Evolutionary conservation across 2,888 invertebrate species (phyloP).

Genomic region (Chymomyza amoena): DNA sequence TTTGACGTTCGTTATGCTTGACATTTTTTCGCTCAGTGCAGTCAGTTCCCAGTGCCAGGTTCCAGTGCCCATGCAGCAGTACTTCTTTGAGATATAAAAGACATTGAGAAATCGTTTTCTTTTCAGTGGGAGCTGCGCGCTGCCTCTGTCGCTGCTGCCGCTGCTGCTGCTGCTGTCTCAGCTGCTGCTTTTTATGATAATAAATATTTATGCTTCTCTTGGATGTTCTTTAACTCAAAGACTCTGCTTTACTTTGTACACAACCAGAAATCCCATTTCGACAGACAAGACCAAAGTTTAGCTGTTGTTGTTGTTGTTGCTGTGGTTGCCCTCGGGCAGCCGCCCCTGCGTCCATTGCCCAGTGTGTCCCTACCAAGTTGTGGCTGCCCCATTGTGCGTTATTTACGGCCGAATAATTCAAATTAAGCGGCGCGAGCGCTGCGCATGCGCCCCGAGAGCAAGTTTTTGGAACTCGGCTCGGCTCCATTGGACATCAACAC

Average conservation of each 20-base stretch:
- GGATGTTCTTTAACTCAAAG: slow-evolving; percentile 2
- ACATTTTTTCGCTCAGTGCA: neutral
- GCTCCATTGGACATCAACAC: slow-evolving; percentile 18
- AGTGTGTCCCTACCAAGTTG: neutral
- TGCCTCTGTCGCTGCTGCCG: slow-evolving; percentile 15
- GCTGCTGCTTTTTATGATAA: slow-evolving; percentile 60
- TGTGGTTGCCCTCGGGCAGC: neutral
- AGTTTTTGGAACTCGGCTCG: neutral
- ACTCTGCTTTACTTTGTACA: slow-evolving; percentile 15
- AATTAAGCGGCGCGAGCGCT: slow-evolving; percentile 63
- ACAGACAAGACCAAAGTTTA: slow-evolving; percentile 36
- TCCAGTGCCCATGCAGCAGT: neutral
- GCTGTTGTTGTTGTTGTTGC: slow-evolving; percentile 16
- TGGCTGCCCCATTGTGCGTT: slow-evolving; percentile 63
- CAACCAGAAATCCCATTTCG: slow-evolving; percentile 57
- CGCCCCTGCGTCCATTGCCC: neutral
- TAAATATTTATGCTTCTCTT: slow-evolving; percentile 68
- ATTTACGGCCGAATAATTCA: slow-evolving; percentile 77
- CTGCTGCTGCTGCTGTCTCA: slow-evolving; percentile 38
- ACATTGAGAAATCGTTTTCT: slow-evolving; percentile 75
- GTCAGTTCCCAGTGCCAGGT: neutral
- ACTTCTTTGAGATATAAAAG: slow-evolving; percentile 40
- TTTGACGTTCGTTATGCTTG: too few species aligned
- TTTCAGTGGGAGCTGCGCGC: slow-evolving; percentile 46
- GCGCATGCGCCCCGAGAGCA: slow-evolving; percentile 38